Conservation (phyloP, 2,797 vertebrate genomes). For the Graptemys geographica region DNA sequence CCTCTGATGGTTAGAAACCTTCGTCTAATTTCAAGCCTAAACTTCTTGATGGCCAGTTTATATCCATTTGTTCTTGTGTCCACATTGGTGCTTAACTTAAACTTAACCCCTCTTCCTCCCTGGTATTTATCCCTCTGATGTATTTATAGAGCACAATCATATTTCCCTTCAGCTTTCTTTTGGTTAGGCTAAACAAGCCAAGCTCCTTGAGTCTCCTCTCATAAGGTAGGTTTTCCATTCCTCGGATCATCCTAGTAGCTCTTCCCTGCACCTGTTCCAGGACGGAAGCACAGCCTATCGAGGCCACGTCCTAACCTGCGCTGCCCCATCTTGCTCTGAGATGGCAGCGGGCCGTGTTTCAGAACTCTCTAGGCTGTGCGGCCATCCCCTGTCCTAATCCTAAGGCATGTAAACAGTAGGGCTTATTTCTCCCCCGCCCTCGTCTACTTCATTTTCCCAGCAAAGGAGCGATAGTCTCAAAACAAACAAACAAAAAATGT, state of each 20-base stretch:
- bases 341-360: background rate
- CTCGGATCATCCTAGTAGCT: background rate
- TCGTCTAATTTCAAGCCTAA: background rate
- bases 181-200: background rate
- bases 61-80: background rate
- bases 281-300: background rate
- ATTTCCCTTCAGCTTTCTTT: background rate
- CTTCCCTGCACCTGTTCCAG: slow-evolving; percentile 7
- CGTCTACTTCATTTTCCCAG: slow-evolving; percentile 63
- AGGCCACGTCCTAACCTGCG: too few relatives aligned
- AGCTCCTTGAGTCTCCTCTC: background rate
- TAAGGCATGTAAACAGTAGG: slow-evolving; percentile 57
- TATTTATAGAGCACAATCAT: background rate
- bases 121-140: background rate
- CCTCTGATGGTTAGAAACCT: background rate
- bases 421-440: background rate
- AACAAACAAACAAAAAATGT: slow-evolving; percentile 62
- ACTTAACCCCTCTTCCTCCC: background rate
- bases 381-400: slow-evolving; percentile 41
- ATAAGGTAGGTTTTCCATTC: background rate
- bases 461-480: slow-evolving; percentile 13
- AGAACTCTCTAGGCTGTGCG: background rate
- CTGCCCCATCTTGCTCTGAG: too few relatives aligned
- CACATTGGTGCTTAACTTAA: background rate
- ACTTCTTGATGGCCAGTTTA: background rate